Evolutionary conservation across 64 coral and sea anemone species (phyloP).

Genomic region (Porites australiensis): DNA sequence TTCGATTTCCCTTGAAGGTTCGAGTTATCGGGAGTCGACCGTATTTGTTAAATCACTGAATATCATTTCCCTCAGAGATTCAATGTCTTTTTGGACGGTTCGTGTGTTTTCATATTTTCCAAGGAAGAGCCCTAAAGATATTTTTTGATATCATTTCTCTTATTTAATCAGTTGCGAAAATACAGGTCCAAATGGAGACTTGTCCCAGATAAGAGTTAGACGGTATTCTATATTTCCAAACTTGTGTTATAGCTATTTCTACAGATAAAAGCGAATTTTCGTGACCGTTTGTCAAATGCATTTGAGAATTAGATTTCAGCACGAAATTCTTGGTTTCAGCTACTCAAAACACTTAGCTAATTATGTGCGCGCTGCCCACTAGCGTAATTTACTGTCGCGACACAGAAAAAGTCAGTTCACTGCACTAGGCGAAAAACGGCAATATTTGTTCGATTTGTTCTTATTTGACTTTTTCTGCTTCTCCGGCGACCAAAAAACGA

Average conservation of each 20-base stretch:
- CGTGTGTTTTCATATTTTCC: constrained; percentile 20
- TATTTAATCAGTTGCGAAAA: constrained; percentile 21
- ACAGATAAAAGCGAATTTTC: constrained; percentile 28
- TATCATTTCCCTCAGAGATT: neutral
- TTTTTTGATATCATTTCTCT: constrained; percentile 26
- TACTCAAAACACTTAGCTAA: neutral
- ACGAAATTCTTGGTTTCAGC: constrained; percentile 1
- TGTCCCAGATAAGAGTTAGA: constrained; percentile 20
- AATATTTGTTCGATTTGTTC: neutral
- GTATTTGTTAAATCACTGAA: neutral
- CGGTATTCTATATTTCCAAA: constrained; percentile 18
- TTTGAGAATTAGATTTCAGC: constrained; percentile 26
- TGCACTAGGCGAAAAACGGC: constrained; percentile 9
- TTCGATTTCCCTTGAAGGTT: too few species aligned
- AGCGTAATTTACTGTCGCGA: constrained; percentile 12
- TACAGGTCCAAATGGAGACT: constrained; percentile 21
- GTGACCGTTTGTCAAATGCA: neutral
- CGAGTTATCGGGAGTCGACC: too few species aligned
- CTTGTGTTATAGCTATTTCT: constrained; percentile 26
- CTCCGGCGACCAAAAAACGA: constrained; percentile 15
- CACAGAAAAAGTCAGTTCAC: constrained; percentile 15
- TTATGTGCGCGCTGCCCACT: neutral
- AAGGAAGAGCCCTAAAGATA: constrained; percentile 7
- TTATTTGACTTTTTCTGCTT: neutral
- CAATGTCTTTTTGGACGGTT: constrained; percentile 4